These are phyloP conservation scores for Echinarachnius parma DNA, from an alignment of 53 echinoderm and acorn worm species.

Conservation along the genomic window DNA sequence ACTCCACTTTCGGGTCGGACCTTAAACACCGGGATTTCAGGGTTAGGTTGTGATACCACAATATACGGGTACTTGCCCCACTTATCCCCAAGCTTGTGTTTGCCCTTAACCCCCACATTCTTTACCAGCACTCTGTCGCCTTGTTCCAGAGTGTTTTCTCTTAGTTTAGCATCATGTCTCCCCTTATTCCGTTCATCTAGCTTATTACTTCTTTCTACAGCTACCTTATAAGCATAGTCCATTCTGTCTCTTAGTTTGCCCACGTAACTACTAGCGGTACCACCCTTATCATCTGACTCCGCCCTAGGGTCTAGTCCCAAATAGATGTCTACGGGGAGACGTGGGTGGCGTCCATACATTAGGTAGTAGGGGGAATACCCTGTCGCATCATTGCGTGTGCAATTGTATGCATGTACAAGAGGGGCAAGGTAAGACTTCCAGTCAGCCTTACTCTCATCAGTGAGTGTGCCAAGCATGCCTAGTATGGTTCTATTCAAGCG, in stretches of 20 bases:
- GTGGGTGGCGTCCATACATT: slow-evolving; percentile 62
- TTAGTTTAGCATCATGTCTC: background rate
- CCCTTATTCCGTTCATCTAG: background rate
- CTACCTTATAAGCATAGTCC: slow-evolving; percentile 30
- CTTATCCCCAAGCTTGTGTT: slow-evolving; percentile 33
- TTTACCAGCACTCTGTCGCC: slow-evolving; percentile 42
- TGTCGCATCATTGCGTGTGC: slow-evolving; percentile 42
- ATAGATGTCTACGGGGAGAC: slow-evolving; percentile 38
- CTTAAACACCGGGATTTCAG: slow-evolving; percentile 35
- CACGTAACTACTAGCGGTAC: background rate
- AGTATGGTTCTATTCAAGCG: slow-evolving; percentile 54
- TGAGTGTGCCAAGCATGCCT: slow-evolving; percentile 42
- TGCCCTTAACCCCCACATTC: slow-evolving; percentile 13
- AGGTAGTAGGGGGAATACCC: slow-evolving; percentile 54
- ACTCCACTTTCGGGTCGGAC: slow-evolving; percentile 7
- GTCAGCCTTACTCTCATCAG: slow-evolving; percentile 29
- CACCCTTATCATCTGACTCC: too few relatives aligned
- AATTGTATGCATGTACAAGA: slow-evolving; percentile 61
- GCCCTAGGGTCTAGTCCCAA: background rate
- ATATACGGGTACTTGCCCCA: slow-evolving; percentile 30
- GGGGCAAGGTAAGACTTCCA: slow-evolving; percentile 59
- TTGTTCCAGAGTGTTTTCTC: slow-evolving; percentile 1
- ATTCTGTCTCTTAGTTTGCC: slow-evolving; percentile 2
- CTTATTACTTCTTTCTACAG: slow-evolving; percentile 4
- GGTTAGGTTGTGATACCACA: slow-evolving; percentile 1